These are phyloP conservation scores for Corticium candelabrum DNA, from an alignment of 37 sponge, comb jelly and placozoan genomes.

Conservation along the genomic window DNA sequence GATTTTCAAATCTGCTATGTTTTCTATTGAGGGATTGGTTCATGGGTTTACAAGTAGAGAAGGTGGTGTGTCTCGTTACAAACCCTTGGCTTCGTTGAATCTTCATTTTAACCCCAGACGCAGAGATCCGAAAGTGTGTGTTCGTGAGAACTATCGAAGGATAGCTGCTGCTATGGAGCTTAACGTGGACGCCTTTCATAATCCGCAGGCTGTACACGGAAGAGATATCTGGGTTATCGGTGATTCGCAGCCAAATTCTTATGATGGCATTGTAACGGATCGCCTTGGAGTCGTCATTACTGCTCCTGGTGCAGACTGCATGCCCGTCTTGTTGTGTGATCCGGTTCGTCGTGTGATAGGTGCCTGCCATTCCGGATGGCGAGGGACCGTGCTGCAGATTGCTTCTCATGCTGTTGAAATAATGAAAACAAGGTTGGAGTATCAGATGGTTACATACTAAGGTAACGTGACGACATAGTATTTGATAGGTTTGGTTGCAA, in stretches of 20 bases:
- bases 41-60: background rate
- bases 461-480: too few species aligned
- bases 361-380: background rate
- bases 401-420: background rate
- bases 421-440: background rate
- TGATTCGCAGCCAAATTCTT: background rate
- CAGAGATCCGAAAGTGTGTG: background rate
- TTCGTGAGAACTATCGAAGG: background rate
- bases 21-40: background rate
- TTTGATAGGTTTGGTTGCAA: background rate
- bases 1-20: background rate
- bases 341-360: background rate
- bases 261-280: background rate
- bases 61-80: background rate
- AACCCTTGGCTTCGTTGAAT: background rate
- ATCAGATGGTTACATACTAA: too few species aligned
- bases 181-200: background rate
- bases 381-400: background rate
- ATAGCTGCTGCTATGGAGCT: background rate
- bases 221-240: background rate
- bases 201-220: background rate
- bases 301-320: constrained; percentile 1
- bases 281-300: background rate
- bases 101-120: background rate
- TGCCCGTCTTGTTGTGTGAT: background rate